phyloP scores from a whole-genome alignment of 2,888 invertebrate genomes.

The Cosmia pyralina region DNA sequence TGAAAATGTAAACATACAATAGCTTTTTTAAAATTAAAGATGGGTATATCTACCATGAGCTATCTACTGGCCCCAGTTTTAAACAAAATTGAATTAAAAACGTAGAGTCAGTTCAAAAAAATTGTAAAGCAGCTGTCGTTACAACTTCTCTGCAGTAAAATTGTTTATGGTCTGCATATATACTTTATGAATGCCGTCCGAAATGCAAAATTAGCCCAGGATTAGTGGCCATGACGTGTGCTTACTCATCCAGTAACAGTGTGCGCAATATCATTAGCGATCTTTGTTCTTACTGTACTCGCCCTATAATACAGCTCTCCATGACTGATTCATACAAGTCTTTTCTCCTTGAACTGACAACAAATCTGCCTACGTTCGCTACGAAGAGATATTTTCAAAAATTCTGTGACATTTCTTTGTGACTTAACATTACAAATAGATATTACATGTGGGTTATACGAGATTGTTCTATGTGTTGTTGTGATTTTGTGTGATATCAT shows the following conservation, averaged over 20 bases:
- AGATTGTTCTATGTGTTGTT: conserved; percentile 61
- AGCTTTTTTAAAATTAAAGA: background rate
- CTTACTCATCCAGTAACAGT: conserved; percentile 48
- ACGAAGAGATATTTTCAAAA: conserved; percentile 44
- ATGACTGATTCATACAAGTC: conserved; percentile 56
- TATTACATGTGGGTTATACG: conserved; percentile 54
- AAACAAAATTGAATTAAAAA: background rate
- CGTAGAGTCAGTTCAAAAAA: background rate
- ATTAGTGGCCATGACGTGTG: conserved; percentile 71
- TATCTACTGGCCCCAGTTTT: background rate
- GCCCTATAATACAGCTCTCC: conserved; percentile 33
- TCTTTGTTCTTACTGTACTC: conserved; percentile 48
- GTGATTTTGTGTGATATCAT: conserved; percentile 48
- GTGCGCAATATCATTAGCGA: conserved; percentile 53
- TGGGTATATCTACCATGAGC: background rate
- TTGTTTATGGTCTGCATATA: conserved; percentile 62
- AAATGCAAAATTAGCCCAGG: conserved; percentile 72
- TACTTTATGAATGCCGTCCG: conserved; percentile 59
- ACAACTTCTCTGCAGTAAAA: conserved; percentile 43
- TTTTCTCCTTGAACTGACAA: conserved; percentile 69
- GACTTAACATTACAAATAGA: conserved; percentile 60
- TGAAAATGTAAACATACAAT: background rate
- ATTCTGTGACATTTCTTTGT: conserved; percentile 50
- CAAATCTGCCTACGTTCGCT: conserved; percentile 51
- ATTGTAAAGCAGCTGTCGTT: conserved; percentile 16